These are phyloP conservation scores for Syrrhaptes paradoxus DNA, from an alignment of 2,113 vertebrate genomes.

Conservation along the genomic window DNA sequence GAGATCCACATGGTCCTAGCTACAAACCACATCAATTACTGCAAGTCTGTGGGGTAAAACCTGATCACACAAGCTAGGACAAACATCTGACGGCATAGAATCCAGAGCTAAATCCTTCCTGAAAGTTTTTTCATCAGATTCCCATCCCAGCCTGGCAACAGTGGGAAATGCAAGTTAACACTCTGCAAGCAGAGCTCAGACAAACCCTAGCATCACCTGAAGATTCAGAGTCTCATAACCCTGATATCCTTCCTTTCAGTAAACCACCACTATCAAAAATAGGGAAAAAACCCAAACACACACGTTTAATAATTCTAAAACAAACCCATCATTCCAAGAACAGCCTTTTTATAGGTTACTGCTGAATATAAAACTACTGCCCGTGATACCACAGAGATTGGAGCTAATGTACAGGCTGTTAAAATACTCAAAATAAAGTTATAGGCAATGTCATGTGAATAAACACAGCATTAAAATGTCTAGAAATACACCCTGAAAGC, in stretches of 20 bases:
- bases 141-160: not conserved
- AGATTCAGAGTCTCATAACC: not conserved
- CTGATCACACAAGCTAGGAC: not conserved
- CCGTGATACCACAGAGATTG: not conserved
- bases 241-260: not conserved
- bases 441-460: not conserved
- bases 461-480: not conserved
- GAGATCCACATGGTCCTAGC: not conserved
- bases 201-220: not conserved
- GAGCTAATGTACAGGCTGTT: not conserved
- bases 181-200: not conserved
- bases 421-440: not conserved
- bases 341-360: not conserved
- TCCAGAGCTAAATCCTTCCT: not conserved
- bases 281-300: accelerated
- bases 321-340: not conserved
- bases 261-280: not conserved
- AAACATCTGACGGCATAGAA: not conserved
- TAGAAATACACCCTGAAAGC: not conserved
- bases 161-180: not conserved
- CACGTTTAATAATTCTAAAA: not conserved
- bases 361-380: not conserved
- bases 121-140: not conserved
- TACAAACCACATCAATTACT: not conserved
- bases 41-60: not conserved